These are phyloP conservation scores for Phylloscopus trochilus DNA, from an alignment of 2,113 vertebrate species.

Conservation along the genomic window DNA sequence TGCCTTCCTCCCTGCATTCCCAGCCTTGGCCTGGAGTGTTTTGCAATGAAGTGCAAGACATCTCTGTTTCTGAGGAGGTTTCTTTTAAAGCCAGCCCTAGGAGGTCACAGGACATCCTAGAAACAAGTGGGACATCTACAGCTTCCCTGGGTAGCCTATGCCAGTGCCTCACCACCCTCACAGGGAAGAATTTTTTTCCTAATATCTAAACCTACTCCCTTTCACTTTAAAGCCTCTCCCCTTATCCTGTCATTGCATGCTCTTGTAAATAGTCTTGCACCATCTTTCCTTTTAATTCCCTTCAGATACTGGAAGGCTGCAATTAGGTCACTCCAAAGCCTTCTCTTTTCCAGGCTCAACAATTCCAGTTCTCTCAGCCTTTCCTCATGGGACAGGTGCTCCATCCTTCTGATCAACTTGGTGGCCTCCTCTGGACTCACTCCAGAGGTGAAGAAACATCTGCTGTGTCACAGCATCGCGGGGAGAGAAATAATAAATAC, in stretches of 20 bases:
- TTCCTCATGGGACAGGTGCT: not conserved
- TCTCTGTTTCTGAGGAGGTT: not conserved
- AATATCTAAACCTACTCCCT: not conserved
- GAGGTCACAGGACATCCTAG: not conserved
- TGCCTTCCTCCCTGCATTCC: not conserved
- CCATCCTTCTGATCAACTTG: not conserved
- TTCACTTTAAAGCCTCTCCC: not conserved
- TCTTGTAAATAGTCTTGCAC: not conserved
- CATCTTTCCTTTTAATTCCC: not conserved
- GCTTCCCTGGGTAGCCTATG: not conserved
- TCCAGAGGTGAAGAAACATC: slow-evolving; percentile 72
- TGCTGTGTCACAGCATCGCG: slow-evolving; percentile 78
- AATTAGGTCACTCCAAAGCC: not conserved
- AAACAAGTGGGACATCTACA: not conserved
- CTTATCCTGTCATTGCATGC: too few species aligned
- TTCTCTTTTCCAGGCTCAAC: not conserved
- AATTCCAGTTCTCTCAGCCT: not conserved
- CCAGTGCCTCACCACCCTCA: not conserved
- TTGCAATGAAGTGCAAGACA: not conserved
- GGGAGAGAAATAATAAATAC: slow-evolving; percentile 66
- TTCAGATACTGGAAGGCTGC: not conserved
- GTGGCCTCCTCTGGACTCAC: not conserved
- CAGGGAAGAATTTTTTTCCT: not conserved
- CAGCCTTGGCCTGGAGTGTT: not conserved
- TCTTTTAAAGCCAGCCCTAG: not conserved